Evolutionary conservation across 2,888 invertebrate genomes (phyloP).

Genomic region (Ophion obscuratus): DNA sequence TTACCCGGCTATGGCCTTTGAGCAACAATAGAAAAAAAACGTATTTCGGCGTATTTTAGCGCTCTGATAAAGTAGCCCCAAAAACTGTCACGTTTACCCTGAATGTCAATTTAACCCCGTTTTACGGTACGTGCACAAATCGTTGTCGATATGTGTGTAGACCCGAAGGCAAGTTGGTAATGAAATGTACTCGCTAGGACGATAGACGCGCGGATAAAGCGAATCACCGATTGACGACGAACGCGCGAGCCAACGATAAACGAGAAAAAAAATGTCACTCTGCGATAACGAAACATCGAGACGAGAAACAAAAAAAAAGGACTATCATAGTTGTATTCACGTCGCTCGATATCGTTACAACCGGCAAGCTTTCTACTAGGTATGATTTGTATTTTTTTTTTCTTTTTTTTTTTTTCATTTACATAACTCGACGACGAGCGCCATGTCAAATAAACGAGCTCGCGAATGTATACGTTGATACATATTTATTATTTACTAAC

Average conservation of each 20-base stretch:
- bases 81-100: no score
- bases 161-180: slow-evolving; percentile 11
- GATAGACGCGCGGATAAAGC: slow-evolving; percentile 51
- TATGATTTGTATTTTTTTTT: not conserved
- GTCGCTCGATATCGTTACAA: slow-evolving; percentile 17
- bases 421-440: slow-evolving; percentile 39
- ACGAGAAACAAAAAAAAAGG: slow-evolving; percentile 19
- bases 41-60: no score
- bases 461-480: slow-evolving; percentile 42
- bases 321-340: slow-evolving; percentile 20
- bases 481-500: slow-evolving; percentile 42
- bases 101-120: no score
- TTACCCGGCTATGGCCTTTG: no score
- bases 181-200: slow-evolving; percentile 41
- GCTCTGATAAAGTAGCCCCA: no score
- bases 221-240: slow-evolving; percentile 42
- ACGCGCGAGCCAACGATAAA: slow-evolving; percentile 25
- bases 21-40: no score
- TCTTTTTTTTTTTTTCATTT: slow-evolving; percentile 3
- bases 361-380: slow-evolving; percentile 1
- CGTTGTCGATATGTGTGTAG: not conserved
- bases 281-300: slow-evolving; percentile 35
- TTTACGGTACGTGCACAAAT: not conserved
- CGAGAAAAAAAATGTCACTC: not conserved
- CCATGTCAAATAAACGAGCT: slow-evolving; percentile 59